Evolutionary conservation across 2,797 vertebrate species (phyloP).

Genomic region (Chelmon rostratus): DNA sequence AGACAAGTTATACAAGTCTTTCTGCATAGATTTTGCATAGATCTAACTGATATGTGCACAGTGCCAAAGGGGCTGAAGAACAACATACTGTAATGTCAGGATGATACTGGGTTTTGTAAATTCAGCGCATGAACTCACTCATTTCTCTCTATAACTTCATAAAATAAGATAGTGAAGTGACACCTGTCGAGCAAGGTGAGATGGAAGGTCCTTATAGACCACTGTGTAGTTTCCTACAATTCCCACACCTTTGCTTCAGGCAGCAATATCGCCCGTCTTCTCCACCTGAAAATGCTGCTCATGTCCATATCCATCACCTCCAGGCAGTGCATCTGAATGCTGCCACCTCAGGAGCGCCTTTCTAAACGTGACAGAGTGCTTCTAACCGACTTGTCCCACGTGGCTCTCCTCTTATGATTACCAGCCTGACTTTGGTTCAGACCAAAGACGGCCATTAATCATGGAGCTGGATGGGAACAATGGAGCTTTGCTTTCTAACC

Average conservation of each 20-base stretch:
- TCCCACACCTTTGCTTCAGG: conserved; percentile 30
- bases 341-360: conserved; percentile 38
- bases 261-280: conserved; percentile 31
- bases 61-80: background rate
- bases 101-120: background rate
- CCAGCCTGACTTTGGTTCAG: conserved; percentile 57
- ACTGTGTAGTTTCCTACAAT: conserved; percentile 5
- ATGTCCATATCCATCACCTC: conserved; percentile 39
- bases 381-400: conserved; percentile 60
- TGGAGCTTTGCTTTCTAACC: conserved; percentile 59
- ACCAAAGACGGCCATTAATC: conserved; percentile 76
- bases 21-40: background rate
- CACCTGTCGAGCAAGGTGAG: background rate
- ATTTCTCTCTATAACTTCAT: background rate
- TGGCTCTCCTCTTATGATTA: conserved; percentile 69
- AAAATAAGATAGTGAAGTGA: background rate
- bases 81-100: background rate
- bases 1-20: background rate
- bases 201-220: background rate
- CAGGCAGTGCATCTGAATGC: conserved; percentile 43
- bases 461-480: conserved; percentile 66
- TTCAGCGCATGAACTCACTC: background rate
- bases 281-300: conserved; percentile 31
- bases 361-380: conserved; percentile 64
- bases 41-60: background rate